Conservation (phyloP, 2,113 vertebrate species). For the Dasyurus viverrinus region DNA sequence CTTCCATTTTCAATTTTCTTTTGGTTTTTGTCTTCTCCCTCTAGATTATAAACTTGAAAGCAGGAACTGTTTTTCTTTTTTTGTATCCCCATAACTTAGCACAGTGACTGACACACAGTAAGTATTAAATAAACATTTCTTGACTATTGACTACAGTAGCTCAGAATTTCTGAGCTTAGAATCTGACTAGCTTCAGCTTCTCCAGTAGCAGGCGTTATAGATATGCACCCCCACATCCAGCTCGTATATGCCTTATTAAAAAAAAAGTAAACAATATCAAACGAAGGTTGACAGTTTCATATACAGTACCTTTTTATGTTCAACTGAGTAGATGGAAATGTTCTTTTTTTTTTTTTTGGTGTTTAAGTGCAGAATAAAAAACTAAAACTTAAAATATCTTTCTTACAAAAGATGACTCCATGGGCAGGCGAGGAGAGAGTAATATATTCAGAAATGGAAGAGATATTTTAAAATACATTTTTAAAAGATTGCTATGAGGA, state of each 20-base stretch:
- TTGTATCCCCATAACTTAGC: background rate
- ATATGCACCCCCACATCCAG: background rate
- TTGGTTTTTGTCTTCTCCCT: background rate
- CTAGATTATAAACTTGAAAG: background rate
- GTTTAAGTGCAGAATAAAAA: background rate
- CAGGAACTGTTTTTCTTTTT: background rate
- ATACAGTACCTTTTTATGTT: background rate
- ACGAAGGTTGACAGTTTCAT: background rate
- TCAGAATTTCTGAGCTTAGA: background rate
- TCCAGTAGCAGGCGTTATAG: background rate
- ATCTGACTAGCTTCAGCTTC: background rate
- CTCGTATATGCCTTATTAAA: background rate
- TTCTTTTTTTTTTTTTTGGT: background rate
- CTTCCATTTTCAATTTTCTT: background rate
- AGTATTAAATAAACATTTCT: background rate
- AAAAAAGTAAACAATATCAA: background rate
- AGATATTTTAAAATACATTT: background rate
- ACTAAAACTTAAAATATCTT: background rate
- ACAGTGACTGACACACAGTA: background rate
- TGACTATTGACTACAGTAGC: background rate
- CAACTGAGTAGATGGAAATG: background rate
- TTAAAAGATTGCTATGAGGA: background rate
- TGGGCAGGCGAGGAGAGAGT: background rate
- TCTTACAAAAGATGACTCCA: background rate
- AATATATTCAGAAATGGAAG: background rate